phyloP scores from a whole-genome alignment of 2,888 invertebrate genomes.

The Conistra vaccinii region DNA sequence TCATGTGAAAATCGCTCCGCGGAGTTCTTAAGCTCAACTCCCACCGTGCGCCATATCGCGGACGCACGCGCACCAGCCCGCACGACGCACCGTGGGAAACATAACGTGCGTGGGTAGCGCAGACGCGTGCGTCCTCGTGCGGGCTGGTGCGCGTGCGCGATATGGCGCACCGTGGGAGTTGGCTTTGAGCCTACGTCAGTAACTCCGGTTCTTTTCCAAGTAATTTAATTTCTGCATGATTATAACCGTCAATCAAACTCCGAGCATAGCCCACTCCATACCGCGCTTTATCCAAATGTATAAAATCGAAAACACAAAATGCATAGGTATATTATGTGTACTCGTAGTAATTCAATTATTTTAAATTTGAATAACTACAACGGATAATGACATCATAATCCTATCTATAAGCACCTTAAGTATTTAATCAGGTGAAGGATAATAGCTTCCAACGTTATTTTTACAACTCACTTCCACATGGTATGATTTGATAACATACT shows the following conservation, averaged over 20 bases:
- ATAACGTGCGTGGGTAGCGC: no score
- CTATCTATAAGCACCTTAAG: not conserved
- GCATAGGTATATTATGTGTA: not conserved
- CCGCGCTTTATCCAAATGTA: not conserved
- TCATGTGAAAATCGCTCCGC: no score
- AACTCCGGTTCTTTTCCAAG: not conserved
- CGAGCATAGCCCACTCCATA: not conserved
- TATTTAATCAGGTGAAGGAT: constrained; percentile 46
- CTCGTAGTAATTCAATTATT: not conserved
- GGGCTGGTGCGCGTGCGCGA: no score
- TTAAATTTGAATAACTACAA: not conserved
- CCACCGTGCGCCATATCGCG: no score
- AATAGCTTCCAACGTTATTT: constrained; percentile 14
- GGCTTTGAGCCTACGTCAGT: no score
- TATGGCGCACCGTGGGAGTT: no score
- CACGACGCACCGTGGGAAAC: no score
- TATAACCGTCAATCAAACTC: not conserved
- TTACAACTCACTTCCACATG: constrained; percentile 27
- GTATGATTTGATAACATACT: constrained; percentile 26
- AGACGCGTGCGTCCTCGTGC: no score
- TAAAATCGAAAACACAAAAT: not conserved
- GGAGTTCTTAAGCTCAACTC: no score
- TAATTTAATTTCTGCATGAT: not conserved
- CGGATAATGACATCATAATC: constrained; percentile 43
- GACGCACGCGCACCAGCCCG: no score